A percentile compares a stretch with the other conserved stretches of the same genome.
Conservation (phyloP, 2,888 invertebrate species). For the Axea sp. region DNA sequence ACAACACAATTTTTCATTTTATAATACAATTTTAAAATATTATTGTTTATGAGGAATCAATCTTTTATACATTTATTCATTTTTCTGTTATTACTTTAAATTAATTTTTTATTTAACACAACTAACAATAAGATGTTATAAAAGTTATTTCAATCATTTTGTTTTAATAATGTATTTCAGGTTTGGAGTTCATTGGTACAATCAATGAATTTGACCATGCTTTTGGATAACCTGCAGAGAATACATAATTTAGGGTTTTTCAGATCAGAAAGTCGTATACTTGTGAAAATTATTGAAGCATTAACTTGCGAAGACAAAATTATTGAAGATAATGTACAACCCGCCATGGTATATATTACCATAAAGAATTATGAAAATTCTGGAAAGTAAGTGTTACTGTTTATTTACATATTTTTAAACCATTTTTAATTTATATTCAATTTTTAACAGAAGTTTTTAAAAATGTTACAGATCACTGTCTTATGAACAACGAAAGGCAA, state of each 20-base stretch:
- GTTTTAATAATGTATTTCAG: no score
- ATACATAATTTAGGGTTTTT: conserved; percentile 84
- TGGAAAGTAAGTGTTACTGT: conserved; percentile 81
- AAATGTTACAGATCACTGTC: conserved; percentile 69
- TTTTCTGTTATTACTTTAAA: no score
- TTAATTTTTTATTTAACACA: no score
- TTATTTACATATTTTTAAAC: no score
- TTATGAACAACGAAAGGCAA: conserved; percentile 72
- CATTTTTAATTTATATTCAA: no score
- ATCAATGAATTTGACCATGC: conserved; percentile 80
- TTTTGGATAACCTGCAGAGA: conserved; percentile 82
- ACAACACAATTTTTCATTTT: neutral
- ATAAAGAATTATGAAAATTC: conserved; percentile 83
- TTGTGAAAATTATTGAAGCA: conserved; percentile 81
- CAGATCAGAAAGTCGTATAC: conserved; percentile 80
- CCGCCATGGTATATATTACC: conserved; percentile 82
- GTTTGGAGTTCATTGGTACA: conserved; percentile 84
- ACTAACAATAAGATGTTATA: no score
- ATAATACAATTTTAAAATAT: no score
- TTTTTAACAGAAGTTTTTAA: no score
- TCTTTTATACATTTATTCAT: no score
- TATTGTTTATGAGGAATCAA: no score
- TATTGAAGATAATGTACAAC: conserved; percentile 79
- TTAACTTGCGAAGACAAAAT: conserved; percentile 80
- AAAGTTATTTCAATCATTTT: no score